phyloP scores from a whole-genome alignment of 2,113 vertebrate species.

The Leptobrachium ailaonicum region DNA sequence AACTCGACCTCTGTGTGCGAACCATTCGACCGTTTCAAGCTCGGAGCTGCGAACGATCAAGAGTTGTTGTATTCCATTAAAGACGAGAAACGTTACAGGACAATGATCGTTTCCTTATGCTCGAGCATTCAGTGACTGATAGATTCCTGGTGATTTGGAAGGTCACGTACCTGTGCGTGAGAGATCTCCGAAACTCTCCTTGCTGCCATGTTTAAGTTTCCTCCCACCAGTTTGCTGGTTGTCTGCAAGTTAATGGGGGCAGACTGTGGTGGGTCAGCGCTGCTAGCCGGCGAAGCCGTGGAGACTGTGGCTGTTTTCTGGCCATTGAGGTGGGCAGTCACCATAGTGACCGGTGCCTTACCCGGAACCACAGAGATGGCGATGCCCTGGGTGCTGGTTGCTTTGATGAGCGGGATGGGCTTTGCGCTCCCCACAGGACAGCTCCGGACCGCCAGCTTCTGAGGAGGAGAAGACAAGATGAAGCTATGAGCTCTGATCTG shows the following conservation, averaged over 20 bases:
- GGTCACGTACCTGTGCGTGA: constrained; percentile 63
- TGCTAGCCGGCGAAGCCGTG: constrained; percentile 35
- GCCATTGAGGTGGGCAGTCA: constrained; percentile 79
- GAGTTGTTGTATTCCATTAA: too few species aligned
- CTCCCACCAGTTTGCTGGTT: constrained; percentile 54
- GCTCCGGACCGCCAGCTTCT: constrained; percentile 78
- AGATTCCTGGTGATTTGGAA: not conserved
- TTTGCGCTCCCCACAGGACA: constrained; percentile 73
- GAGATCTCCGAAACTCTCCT: constrained; percentile 65
- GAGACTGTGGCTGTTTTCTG: constrained; percentile 67
- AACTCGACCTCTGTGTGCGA: too few species aligned
- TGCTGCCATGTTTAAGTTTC: constrained; percentile 58
- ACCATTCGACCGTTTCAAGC: too few species aligned
- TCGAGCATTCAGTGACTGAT: too few species aligned
- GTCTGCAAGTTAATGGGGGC: constrained; percentile 77
- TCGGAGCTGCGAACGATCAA: too few species aligned
- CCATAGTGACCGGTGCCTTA: constrained; percentile 79
- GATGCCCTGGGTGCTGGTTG: constrained; percentile 68
- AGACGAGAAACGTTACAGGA: too few species aligned
- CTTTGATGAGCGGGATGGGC: constrained; percentile 74
- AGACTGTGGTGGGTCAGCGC: constrained; percentile 68
- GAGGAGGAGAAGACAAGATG: constrained; percentile 44
- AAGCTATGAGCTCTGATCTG: constrained; percentile 16
- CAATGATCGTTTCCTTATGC: too few species aligned
- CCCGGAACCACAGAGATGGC: constrained; percentile 76